Base-by-base conservation (phyloP, 2,888 invertebrate genomes). In the Neria commutata region DNA sequence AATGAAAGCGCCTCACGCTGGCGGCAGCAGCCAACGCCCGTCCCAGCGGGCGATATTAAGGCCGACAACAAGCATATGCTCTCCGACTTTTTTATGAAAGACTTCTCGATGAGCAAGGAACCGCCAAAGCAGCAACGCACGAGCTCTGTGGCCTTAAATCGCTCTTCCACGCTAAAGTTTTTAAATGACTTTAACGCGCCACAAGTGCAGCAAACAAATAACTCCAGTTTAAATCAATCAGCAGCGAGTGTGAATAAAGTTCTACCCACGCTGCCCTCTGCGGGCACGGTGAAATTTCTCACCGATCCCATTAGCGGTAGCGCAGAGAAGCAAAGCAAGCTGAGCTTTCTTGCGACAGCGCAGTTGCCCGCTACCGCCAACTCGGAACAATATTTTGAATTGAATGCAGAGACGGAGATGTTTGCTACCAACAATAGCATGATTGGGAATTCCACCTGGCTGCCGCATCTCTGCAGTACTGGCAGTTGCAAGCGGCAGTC, bases 381-480 rank as follows among this genome's bases (percentile, higher is more conserved):
- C n/a, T 24, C 40, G 1, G 60, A 55, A 2, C 55, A 67, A 17
- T 65, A 52, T 60, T 74, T 75, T 48, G 80, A 80, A 60, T 65
- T 76, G 1, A 79, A 79, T 63, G 74, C 76, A 2, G 77, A 72
- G 19, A 78, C 80, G 0, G 80, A 79, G 58, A 73, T 76, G 66
- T 80, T 80, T 63, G 68, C 74, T 8, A 68, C 72, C 10, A 73
- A 80, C 50, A 57, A 73, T 0, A 77, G 79, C 51, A 74, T 70
- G 67, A 80, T 80, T 2, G 78, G 75, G 56, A 80, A 79, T 53
- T 80, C 80, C 1, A 80, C 80, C 2, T 65, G 75, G 63, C 48
- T 81, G 25, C 71, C 74, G n/a, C 64, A 61, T 49, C 65, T 65
- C 33, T n/a, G n/a, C n/a, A n/a, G n/a, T n/a, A n/a, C n/a, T n/a